A percentile compares a stretch with the other conserved stretches of the same genome.
These are phyloP conservation scores for Sycophila sp. DNA, from an alignment of 1,140 invertebrate species.

Conservation along the genomic window DNA sequence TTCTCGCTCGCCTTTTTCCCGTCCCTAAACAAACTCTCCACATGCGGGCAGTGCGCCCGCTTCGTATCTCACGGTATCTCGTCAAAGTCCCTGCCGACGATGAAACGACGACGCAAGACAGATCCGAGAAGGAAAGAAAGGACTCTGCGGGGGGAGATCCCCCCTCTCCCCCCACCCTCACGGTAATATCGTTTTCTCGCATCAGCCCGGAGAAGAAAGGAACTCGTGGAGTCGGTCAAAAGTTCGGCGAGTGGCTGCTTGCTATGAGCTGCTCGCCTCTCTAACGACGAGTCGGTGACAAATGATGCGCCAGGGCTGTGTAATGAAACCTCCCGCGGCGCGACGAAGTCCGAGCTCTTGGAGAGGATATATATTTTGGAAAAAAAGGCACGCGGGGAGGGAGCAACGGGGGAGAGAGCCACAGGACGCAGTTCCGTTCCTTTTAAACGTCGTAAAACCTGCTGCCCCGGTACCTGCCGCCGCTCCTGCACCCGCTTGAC, in stretches of 20 bases:
- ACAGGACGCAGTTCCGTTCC: conserved; percentile 12
- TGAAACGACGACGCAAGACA: no score
- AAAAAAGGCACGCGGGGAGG: neutral
- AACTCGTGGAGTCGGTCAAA: conserved; percentile 20
- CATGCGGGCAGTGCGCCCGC: neutral
- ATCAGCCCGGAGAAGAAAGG: neutral
- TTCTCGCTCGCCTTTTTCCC: no score
- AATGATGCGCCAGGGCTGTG: conserved; percentile 13
- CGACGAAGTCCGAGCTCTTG: neutral
- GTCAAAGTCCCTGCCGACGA: neutral
- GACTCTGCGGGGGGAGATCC: neutral
- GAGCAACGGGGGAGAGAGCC: neutral
- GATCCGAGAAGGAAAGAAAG: no score
- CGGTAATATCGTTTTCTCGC: neutral
- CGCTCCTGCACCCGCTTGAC: neutral
- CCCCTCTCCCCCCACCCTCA: no score
- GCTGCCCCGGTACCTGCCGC: no score
- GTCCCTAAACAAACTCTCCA: neutral
- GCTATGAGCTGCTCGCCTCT: neutral
- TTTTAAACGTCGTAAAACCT: neutral
- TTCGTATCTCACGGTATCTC: no score
- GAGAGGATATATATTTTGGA: no score
- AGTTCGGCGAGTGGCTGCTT: neutral
- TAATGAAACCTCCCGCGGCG: conserved; percentile 1
- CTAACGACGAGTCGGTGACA: conserved; percentile 28